These are phyloP conservation scores for Panulirus ornatus DNA, from an alignment of 1,140 invertebrate species.

Conservation along the genomic window DNA sequence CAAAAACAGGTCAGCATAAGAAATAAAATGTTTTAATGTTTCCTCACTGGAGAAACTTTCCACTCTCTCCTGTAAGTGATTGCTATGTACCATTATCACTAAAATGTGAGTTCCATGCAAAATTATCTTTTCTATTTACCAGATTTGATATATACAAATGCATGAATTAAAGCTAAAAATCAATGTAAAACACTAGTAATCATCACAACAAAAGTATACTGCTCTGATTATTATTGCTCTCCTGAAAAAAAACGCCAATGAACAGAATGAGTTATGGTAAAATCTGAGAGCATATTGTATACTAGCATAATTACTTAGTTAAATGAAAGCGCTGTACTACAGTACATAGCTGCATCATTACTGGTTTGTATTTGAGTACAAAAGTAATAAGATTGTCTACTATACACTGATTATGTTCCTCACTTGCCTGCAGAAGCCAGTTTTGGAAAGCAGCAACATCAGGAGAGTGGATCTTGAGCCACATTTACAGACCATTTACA, in stretches of 20 bases:
- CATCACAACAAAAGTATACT: conserved; percentile 26
- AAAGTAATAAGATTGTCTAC: conserved; percentile 1
- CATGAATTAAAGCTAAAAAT: conserved; percentile 42
- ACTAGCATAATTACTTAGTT: neutral
- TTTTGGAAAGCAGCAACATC: neutral
- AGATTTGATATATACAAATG: conserved; percentile 36
- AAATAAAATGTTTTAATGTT: neutral
- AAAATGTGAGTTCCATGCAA: neutral
- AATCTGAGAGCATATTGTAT: conserved; percentile 1
- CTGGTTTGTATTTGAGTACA: neutral
- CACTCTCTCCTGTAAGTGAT: neutral
- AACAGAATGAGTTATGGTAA: neutral
- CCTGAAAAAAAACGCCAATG: neutral
- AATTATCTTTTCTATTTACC: neutral
- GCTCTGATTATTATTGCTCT: conserved; percentile 43
- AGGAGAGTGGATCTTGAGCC: neutral
- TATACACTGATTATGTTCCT: neutral
- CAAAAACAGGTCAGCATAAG: neutral
- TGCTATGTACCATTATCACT: neutral
- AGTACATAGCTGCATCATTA: neutral
- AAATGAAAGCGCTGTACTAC: neutral
- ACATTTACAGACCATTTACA: neutral
- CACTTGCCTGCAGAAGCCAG: neutral
- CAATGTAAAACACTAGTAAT: conserved; percentile 4
- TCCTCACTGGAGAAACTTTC: neutral